These are phyloP conservation scores for Brachystomella parvula DNA, from an alignment of 1,140 invertebrate genomes.

Conservation along the genomic window DNA sequence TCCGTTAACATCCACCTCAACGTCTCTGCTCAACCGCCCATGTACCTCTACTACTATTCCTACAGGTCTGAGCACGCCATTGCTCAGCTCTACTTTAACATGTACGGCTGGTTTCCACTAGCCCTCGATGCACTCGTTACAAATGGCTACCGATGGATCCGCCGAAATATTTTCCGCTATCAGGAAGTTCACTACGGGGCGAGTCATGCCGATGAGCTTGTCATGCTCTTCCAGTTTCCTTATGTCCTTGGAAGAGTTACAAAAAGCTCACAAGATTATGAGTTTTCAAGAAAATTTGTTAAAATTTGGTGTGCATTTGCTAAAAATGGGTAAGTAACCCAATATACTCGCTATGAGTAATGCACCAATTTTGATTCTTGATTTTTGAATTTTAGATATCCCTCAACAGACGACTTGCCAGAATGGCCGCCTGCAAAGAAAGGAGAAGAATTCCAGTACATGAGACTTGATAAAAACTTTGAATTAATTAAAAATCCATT, in stretches of 20 bases:
- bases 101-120: not conserved
- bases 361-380: not conserved
- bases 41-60: constrained; percentile 3
- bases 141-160: not conserved
- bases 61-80: not conserved
- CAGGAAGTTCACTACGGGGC: not conserved
- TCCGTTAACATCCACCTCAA: not conserved
- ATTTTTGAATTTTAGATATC: not conserved
- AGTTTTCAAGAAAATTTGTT: constrained; percentile 6
- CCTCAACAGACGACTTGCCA: not conserved
- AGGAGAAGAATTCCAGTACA: not conserved
- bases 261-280: not conserved
- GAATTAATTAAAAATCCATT: not conserved
- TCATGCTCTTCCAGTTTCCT: constrained; percentile 11
- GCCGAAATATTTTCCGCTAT: not conserved
- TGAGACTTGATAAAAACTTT: not conserved
- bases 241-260: not conserved
- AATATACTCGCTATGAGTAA: not conserved
- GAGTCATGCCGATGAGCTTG: constrained; percentile 2
- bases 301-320: constrained; percentile 7
- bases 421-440: not conserved
- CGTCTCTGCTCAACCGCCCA: not conserved
- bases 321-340: constrained; percentile 5
- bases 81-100: constrained; percentile 6
- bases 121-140: not conserved